Conservation (phyloP, 2,797 vertebrate species). For the Bradypodion ventrale region DNA sequence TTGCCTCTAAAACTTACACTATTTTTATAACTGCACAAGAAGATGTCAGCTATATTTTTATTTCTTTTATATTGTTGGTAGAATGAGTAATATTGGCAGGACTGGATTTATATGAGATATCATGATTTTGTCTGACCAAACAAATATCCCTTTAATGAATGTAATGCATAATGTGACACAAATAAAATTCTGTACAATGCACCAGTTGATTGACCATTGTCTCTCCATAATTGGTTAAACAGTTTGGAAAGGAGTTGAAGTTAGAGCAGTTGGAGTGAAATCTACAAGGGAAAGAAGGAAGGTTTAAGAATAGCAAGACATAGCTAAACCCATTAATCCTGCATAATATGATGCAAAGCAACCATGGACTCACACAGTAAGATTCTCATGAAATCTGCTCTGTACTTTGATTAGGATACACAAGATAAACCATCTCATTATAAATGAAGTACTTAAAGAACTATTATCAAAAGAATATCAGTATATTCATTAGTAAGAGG, state of each 20-base stretch:
- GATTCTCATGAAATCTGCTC: constrained; percentile 49
- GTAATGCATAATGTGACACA: too few species aligned
- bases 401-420: constrained; percentile 50
- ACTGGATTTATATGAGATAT: too few species aligned
- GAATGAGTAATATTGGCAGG: neutral
- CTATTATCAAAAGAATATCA: constrained; percentile 58
- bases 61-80: neutral
- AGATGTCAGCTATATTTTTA: neutral
- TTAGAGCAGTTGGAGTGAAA: neutral
- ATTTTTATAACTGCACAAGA: too few species aligned
- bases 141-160: too few species aligned
- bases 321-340: constrained; percentile 40
- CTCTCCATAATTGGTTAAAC: neutral
- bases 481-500: constrained; percentile 59
- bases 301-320: constrained; percentile 21
- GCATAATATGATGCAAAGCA: constrained; percentile 32
- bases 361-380: constrained; percentile 41
- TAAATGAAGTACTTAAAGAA: constrained; percentile 48
- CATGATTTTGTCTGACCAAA: too few species aligned
- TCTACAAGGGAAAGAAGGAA: constrained; percentile 8
- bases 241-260: neutral
- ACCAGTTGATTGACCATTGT: neutral
- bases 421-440: constrained; percentile 58
- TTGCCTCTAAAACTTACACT: too few species aligned
- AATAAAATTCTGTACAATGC: neutral